Percentiles rank a stretch among this genome's conserved stretches.
Conservation (phyloP, 2,113 vertebrate genomes). For the Chionodraco myersi region DNA sequence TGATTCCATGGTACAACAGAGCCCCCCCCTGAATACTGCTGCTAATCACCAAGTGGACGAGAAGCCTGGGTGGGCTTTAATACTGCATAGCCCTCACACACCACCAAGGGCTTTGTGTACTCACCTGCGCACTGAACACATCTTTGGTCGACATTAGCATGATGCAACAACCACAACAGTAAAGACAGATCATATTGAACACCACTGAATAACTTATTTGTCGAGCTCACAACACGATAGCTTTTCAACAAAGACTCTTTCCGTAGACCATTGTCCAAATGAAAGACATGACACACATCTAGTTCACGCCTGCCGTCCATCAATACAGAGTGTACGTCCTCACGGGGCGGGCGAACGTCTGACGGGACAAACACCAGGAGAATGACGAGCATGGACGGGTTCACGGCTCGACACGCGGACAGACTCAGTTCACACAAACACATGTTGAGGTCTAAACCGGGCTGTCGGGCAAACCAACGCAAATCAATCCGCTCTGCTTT, state of each 20-base stretch:
- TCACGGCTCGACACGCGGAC: conserved; percentile 51
- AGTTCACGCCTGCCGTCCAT: conserved; percentile 57
- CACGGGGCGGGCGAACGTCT: conserved; percentile 52
- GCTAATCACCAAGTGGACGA: conserved; percentile 47
- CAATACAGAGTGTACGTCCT: conserved; percentile 43
- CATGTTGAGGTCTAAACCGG: conserved; percentile 26
- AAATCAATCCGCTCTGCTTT: background rate
- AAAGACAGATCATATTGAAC: conserved; percentile 65
- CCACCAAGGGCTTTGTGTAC: conserved; percentile 40
- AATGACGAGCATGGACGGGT: conserved; percentile 46
- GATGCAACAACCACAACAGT: conserved; percentile 63
- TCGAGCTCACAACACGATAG: conserved; percentile 74
- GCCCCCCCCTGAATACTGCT: conserved; percentile 59
- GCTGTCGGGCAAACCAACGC: conserved; percentile 34
- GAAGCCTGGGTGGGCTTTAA: conserved; percentile 56
- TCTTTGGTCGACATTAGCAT: conserved; percentile 85
- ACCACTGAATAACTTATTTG: conserved; percentile 78
- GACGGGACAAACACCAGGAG: conserved; percentile 53
- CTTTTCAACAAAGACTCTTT: conserved; percentile 61
- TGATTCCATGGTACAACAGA: conserved; percentile 38
- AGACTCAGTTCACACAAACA: conserved; percentile 11
- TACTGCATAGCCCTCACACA: conserved; percentile 70
- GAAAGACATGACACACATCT: conserved; percentile 43
- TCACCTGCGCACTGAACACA: conserved; percentile 64
- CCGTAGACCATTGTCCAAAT: conserved; percentile 40